Percentiles rank a stretch among this genome's conserved stretches.
These are phyloP conservation scores for Betta splendens DNA, from an alignment of 2,797 vertebrate species.

Conservation along the genomic window DNA sequence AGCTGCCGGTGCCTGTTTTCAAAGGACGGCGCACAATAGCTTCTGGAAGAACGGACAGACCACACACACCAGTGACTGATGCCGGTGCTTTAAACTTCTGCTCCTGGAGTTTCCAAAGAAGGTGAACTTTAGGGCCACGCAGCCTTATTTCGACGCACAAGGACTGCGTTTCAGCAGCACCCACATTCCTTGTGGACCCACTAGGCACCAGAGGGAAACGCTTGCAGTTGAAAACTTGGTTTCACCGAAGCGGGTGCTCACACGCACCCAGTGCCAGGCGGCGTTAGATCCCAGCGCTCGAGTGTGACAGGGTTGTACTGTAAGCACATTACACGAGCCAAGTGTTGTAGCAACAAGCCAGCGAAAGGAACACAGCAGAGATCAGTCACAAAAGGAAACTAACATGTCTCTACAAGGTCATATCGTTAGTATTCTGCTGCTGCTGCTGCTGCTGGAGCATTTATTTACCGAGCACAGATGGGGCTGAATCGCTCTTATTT, in stretches of 20 bases:
- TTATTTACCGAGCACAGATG: conserved; percentile 65
- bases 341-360: conserved; percentile 61
- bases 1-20: conserved; percentile 26
- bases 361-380: conserved; percentile 43
- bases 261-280: conserved; percentile 49
- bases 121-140: conserved; percentile 9
- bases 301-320: conserved; percentile 59
- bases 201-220: conserved; percentile 12
- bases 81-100: not conserved
- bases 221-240: conserved; percentile 27
- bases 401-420: conserved; percentile 80
- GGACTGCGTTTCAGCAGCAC: conserved; percentile 35
- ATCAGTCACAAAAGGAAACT: conserved; percentile 53
- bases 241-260: conserved; percentile 31
- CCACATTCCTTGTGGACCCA: conserved; percentile 41
- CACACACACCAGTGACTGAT: conserved; percentile 51
- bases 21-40: conserved; percentile 41
- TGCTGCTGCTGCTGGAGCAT: conserved; percentile 46
- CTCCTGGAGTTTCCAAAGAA: not conserved
- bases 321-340: conserved; percentile 54
- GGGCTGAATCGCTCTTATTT: conserved; percentile 71
- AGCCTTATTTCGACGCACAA: conserved; percentile 21
- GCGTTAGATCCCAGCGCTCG: conserved; percentile 59
- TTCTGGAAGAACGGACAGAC: conserved; percentile 22
- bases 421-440: conserved; percentile 39